phyloP scores from a whole-genome alignment of 2,888 invertebrate genomes.

The Clunio marinus region DNA sequence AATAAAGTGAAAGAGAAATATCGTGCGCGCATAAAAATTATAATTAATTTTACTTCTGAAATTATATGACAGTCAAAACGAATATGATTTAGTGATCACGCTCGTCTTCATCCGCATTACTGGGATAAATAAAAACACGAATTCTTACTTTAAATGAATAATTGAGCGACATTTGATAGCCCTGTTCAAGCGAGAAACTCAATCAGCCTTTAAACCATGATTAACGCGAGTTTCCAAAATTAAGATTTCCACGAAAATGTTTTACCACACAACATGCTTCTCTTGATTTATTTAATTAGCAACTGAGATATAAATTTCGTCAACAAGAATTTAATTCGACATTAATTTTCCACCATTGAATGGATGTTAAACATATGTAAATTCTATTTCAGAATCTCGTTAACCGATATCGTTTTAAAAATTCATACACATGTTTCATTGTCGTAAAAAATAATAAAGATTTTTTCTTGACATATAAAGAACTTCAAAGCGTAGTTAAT shows the following conservation, averaged over 20 bases:
- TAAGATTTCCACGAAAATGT: background rate
- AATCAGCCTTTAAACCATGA: too few species aligned
- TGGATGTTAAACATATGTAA: constrained; percentile 7
- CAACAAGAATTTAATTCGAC: background rate
- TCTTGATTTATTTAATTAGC: background rate
- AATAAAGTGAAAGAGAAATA: background rate
- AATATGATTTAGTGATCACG: constrained; percentile 22
- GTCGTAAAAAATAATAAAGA: background rate
- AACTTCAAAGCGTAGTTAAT: background rate
- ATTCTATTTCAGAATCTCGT: background rate
- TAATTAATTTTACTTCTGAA: background rate
- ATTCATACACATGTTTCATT: background rate
- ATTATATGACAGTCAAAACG: constrained; percentile 20
- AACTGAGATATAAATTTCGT: constrained; percentile 6
- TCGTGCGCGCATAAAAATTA: background rate
- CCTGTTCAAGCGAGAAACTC: too few species aligned
- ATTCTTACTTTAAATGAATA: too few species aligned
- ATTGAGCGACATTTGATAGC: background rate
- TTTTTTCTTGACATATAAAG: background rate
- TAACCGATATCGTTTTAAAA: background rate
- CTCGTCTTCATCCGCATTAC: too few species aligned
- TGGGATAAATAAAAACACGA: too few species aligned
- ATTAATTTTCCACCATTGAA: background rate
- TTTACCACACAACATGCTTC: background rate
- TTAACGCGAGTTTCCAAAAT: constrained; percentile 4